A percentile compares a stretch with the other conserved stretches of the same genome.
phyloP scores from a whole-genome alignment of 2,113 vertebrate species.

The Nothoprocta perdicaria region DNA sequence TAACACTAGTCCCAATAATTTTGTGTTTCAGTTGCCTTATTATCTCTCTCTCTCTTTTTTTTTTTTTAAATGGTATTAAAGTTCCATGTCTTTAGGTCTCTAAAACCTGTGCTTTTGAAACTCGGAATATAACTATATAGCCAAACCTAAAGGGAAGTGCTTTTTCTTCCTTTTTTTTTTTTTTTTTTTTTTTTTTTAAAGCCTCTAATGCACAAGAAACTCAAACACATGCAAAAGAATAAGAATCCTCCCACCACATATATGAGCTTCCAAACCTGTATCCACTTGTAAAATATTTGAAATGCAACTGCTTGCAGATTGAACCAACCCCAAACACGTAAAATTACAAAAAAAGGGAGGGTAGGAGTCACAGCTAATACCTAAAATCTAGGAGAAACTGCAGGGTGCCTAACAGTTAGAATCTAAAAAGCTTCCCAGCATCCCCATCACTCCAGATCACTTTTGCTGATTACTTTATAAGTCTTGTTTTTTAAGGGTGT shows the following conservation, averaged over 20 bases:
- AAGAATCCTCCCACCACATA: neutral
- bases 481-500: neutral
- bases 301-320: neutral
- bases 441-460: neutral
- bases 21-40: neutral
- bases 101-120: neutral
- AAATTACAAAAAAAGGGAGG: neutral
- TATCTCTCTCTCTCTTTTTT: neutral
- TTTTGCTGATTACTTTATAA: neutral
- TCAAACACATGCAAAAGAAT: neutral
- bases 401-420: neutral
- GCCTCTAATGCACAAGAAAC: neutral
- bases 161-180: too few species aligned
- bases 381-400: neutral
- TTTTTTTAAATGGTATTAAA: neutral
- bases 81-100: neutral
- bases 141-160: neutral
- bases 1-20: neutral
- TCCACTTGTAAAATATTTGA: neutral
- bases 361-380: neutral
- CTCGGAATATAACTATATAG: neutral
- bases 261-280: neutral
- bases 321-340: neutral
- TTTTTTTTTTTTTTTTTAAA: neutral
- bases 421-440: neutral